Evolutionary conservation across 2,888 invertebrate species (phyloP), one percentile per base, ranked within the genome.

Genomic region (Lochmaea crataegi): DNA sequence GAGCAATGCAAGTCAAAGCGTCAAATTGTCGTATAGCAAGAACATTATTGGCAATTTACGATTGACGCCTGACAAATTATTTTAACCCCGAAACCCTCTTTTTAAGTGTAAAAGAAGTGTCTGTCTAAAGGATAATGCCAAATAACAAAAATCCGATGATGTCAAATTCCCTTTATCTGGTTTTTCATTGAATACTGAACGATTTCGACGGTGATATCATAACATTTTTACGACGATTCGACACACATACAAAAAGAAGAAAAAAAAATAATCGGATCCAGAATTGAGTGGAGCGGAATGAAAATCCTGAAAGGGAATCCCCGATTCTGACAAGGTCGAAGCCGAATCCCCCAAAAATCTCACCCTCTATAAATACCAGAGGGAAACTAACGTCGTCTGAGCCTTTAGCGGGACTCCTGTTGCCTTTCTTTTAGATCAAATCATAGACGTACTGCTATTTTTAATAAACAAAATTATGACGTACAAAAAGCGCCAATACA

Each of bases 151-250:
- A 66, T 66, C 66, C 58, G 58, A 58, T 58, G 58, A 67, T 58
- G 58, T 58, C 67, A 69, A 73, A 65, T 60, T 66, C 64, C 68
- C 53, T 71, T 61, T 51, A 71, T 71, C 66, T 61, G 53, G 22
- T 57, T 65, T 65, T 65, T 73, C 69, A 73, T 69, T 66, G 73
- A 69, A 73, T 73, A 41, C 63, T 45, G 58, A 74, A 64, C 68
- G 74, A 71, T 67, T 74, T n/a, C n/a, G n/a, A n/a, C n/a, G n/a
- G n/a, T 67, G 68, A 74, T 74, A 68, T 74, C 74, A 71, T 74
- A 71, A 68, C 71, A 74, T 71, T 74, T 74, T 74, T 73, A 73
- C 69, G 69, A 66, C 32, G 58, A 73, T 57, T 71, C 74, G 74
- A 71, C 74, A 74, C 74, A 71, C 73, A 74, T 73, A 67, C 70